A percentile compares a stretch with the other conserved stretches of the same genome.
Evolutionary conservation across 2,797 vertebrate genomes (phyloP).

Genomic region (Corythornis leucogaster): DNA sequence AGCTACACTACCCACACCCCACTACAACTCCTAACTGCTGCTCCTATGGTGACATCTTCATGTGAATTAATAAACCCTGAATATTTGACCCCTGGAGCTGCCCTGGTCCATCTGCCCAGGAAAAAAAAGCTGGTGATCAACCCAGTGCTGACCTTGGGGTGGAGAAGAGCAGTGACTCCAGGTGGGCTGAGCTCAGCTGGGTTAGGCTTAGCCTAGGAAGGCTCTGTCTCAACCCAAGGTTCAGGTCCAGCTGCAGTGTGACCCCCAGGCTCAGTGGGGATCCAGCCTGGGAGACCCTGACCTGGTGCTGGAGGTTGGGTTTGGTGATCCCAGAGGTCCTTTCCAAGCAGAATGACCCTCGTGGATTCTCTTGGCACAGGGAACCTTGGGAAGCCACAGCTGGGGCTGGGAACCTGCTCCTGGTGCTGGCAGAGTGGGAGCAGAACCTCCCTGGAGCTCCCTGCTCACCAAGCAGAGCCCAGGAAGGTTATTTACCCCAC

Average conservation of each 20-base stretch:
- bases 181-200: neutral
- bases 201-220: neutral
- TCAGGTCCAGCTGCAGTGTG: neutral
- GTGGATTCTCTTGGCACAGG: neutral
- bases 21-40: neutral
- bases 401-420: fast-evolving
- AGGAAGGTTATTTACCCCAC: fast-evolving
- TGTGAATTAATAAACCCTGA: slow-evolving; percentile 3
- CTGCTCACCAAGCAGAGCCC: fast-evolving
- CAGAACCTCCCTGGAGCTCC: fast-evolving
- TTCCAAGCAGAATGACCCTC: no score
- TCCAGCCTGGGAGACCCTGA: neutral
- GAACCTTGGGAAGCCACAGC: fast-evolving
- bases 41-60: neutral
- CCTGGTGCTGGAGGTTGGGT: neutral
- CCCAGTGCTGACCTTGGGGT: fast-evolving
- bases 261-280: fast-evolving
- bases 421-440: neutral
- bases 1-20: neutral
- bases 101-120: neutral
- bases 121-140: neutral
- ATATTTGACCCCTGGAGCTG: neutral
- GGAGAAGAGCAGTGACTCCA: neutral
- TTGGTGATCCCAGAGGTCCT: no score
- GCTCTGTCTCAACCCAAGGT: fast-evolving